phyloP scores from a whole-genome alignment of 2,888 invertebrate genomes.

The Chymomyza procnemis region DNA sequence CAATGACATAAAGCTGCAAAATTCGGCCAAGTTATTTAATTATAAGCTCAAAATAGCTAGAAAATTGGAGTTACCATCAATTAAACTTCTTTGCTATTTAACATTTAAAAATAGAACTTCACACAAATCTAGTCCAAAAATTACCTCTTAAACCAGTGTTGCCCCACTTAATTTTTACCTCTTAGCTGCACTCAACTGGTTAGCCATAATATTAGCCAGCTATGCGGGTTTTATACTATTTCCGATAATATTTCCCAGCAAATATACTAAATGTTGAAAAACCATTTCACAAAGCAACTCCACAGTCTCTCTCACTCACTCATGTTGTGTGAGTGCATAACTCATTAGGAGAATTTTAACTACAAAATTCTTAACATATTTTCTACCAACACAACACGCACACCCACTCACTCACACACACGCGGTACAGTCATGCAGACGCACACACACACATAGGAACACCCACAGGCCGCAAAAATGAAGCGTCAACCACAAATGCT shows the following conservation, averaged over 20 bases:
- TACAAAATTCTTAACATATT: conserved; percentile 54
- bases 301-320: neutral
- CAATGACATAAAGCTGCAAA: too few relatives aligned
- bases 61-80: too few relatives aligned
- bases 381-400: conserved; percentile 22
- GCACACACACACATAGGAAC: neutral
- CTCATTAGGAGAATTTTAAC: conserved; percentile 58
- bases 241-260: neutral
- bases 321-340: conserved; percentile 39
- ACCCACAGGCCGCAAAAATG: conserved; percentile 50
- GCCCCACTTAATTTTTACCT: too few relatives aligned
- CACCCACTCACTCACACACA: conserved; percentile 24
- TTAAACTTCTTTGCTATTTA: too few relatives aligned
- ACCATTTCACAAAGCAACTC: neutral
- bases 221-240: neutral
- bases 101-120: too few relatives aligned
- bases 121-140: too few relatives aligned
- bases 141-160: too few relatives aligned
- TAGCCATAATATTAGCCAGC: too few relatives aligned
- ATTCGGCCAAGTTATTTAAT: too few relatives aligned
- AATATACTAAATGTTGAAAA: neutral
- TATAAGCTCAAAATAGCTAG: too few relatives aligned
- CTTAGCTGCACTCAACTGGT: too few relatives aligned
- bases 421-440: conserved; percentile 4
- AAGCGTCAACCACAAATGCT: conserved; percentile 61